These are phyloP conservation scores for Apeltes quadracus DNA, from an alignment of 2,113 vertebrate genomes.

Conservation along the genomic window DNA sequence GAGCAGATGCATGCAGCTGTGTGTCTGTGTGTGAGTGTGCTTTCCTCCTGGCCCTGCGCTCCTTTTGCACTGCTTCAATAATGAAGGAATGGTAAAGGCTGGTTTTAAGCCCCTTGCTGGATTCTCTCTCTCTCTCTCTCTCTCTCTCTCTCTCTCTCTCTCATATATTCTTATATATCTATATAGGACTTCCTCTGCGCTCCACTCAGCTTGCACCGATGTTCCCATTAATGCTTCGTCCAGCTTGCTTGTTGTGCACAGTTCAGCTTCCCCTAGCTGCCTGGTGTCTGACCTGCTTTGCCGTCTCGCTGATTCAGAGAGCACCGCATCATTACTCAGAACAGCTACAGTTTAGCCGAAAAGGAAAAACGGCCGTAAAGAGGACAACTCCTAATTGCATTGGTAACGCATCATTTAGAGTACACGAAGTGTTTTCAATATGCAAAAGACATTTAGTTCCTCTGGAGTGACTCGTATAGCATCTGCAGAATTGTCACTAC, in stretches of 20 bases:
- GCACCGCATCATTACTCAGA: slow-evolving; percentile 38
- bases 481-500: slow-evolving; percentile 16
- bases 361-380: neutral
- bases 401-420: neutral
- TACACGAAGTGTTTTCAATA: slow-evolving; percentile 12
- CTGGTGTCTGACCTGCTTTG: slow-evolving; percentile 57
- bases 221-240: slow-evolving; percentile 65
- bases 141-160: neutral
- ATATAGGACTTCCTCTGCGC: slow-evolving; percentile 48
- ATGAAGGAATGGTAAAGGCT: slow-evolving; percentile 74
- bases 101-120: slow-evolving; percentile 60
- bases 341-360: neutral
- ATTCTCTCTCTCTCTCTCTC: slow-evolving; percentile 21
- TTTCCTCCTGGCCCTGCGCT: slow-evolving; percentile 43
- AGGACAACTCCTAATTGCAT: neutral
- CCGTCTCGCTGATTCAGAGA: slow-evolving; percentile 49
- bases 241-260: slow-evolving; percentile 56
- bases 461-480: slow-evolving; percentile 18
- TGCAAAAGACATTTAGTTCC: slow-evolving; percentile 28
- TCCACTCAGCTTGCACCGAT: slow-evolving; percentile 47
- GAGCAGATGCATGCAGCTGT: slow-evolving; percentile 9
- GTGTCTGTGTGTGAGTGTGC: slow-evolving; percentile 28
- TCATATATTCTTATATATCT: neutral
- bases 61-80: slow-evolving; percentile 64
- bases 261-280: slow-evolving; percentile 51